Base-by-base conservation (phyloP, 2,797 vertebrate species). In the Microcaecilia unicolor region DNA sequence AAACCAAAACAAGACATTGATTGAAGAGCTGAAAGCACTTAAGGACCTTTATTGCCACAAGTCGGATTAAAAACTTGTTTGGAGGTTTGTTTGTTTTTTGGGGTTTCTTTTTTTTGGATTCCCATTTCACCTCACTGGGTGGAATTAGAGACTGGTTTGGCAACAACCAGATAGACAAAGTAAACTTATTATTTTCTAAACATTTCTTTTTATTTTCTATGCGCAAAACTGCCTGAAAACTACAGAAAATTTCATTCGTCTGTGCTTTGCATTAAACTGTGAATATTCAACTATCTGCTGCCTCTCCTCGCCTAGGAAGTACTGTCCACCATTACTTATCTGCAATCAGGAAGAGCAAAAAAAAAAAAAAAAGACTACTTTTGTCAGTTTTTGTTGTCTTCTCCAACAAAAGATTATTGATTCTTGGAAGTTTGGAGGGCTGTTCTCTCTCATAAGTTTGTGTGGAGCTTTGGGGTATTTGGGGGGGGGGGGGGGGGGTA, bases 41-140 rank as follows among this genome's bases (percentile, higher is more conserved):
- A 99, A 99, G 81, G 96, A 99, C 91, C 90, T 99, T 70, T 99
- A 99, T 74, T 98, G 96, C 81, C 94, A 99, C 87, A 99, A 99
- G 85, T 97, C 96, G 18, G 96, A 99, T 86, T 98, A 96, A 84
- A 14, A 9, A 10, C 31, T 25, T 24, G 26, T 27, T 12, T 25
- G 15, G 15, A 21, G 6, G n/a, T n/a, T n/a, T n/a, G n/a, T n/a
- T 18, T 25, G 31, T 22, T n/a, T n/a, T n/a, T n/a, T n/a, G n/a
- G n/a, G n/a, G 25, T 22, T 22, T 25, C 35, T 44, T 19, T n/a
- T n/a, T 70, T 53, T 51, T 72, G 72, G 64, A 74, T 72, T 76
- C 59, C 42, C 22, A 25, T 66, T 72, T 73, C 61, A 61, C 46
- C 73, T 67, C 25, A 64, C 61, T 66, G 44, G 65, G 64, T 67